phyloP scores from a whole-genome alignment of 2,888 invertebrate genomes.

The Chymomyza fuscimana region DNA sequence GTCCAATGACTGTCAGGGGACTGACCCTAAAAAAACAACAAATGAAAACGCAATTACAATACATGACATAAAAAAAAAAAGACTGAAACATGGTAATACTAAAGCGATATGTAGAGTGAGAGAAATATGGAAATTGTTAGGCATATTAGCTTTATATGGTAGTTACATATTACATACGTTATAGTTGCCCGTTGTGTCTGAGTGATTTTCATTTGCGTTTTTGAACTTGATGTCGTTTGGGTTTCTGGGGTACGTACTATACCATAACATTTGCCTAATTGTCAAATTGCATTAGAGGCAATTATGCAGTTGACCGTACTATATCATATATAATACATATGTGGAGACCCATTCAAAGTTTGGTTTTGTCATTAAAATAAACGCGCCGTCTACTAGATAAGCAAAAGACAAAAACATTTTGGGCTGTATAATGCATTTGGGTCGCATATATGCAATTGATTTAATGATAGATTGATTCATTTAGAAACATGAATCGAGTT shows the following conservation, averaged over 20 bases:
- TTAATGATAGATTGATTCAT: background rate
- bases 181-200: conserved; percentile 13
- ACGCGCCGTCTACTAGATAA: background rate
- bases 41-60: background rate
- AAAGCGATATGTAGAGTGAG: conserved; percentile 4
- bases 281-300: conserved; percentile 63
- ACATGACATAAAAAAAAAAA: background rate
- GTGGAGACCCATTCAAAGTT: background rate
- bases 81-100: background rate
- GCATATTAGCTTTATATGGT: background rate
- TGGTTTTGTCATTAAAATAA: conserved; percentile 49
- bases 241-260: background rate
- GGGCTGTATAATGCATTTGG: conserved; percentile 39
- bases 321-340: background rate
- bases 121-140: conserved; percentile 1
- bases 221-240: conserved; percentile 6
- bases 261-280: conserved; percentile 55
- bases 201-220: conserved; percentile 1
- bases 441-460: conserved; percentile 2
- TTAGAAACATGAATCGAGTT: background rate
- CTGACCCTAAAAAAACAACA: conserved; percentile 33
- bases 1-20: conserved; percentile 27
- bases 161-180: background rate
- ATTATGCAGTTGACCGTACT: conserved; percentile 54
- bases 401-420: conserved; percentile 1